These are phyloP conservation scores for Agelaius tricolor DNA, from an alignment of 2,113 vertebrate genomes.

Conservation along the genomic window DNA sequence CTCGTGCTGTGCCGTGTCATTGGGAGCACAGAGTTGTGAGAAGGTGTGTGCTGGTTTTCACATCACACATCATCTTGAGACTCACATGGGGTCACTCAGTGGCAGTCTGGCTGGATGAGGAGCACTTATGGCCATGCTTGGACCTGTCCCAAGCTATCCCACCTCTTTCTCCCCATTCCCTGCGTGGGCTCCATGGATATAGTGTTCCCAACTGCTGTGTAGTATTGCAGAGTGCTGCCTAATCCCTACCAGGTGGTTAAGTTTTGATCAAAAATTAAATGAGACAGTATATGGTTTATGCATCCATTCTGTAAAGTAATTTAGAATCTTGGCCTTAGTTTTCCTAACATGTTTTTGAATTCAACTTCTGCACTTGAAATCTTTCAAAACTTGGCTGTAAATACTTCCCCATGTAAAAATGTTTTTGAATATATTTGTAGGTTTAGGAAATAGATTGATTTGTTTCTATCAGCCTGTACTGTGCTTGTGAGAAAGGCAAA, in stretches of 20 bases:
- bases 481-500: background rate
- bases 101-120: background rate
- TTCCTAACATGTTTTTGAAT: background rate
- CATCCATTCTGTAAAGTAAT: conserved; percentile 18
- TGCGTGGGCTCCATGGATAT: background rate
- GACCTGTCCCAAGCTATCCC: background rate
- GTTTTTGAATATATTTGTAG: background rate
- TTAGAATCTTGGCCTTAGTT: background rate
- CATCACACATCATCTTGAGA: background rate
- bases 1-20: background rate
- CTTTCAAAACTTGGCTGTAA: background rate
- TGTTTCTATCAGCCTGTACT: background rate
- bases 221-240: background rate
- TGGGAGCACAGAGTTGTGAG: fast-evolving
- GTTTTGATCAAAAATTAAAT: conserved; percentile 29
- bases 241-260: conserved; percentile 45
- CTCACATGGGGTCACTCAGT: background rate
- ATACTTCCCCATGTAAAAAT: background rate
- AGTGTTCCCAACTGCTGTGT: background rate
- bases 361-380: background rate
- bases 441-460: background rate
- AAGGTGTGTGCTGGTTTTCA: background rate
- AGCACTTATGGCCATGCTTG: background rate
- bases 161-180: background rate
- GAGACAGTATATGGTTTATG: background rate